Base-by-base conservation (phyloP, 1,140 invertebrate species). In the Frieseomelitta varia region DNA sequence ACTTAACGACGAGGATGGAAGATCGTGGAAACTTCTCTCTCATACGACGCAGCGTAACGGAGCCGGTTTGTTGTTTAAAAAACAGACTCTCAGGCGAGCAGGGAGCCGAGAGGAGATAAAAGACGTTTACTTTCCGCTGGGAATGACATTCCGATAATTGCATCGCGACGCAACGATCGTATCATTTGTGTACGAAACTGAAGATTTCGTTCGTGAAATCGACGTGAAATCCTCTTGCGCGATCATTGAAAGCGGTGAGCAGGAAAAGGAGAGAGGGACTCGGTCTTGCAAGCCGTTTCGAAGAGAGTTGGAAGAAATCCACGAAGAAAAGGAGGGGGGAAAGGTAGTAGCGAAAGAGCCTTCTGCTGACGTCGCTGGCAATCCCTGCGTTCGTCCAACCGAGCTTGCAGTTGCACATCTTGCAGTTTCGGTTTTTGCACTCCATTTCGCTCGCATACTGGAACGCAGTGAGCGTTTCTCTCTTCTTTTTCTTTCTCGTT, bases 391-490 rank as follows among this genome's bases (percentile, higher is more conserved):
- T 91, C 90, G 82, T 88, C 76, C 80, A 85, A 86, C 88, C 88
- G 83, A 90, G 68, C 82, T 87, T 83, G 83, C 88, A 89, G 86
- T 90, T 90, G 90, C 87, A 87, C 88, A 90, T 90, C 90, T 91
- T 91, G 90, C 90, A 91, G 90, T 91, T 90, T 91, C 79, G 84
- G 75, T 91, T 91, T 90, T 91, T 91, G 71, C 90, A 71, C 76
- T 56, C n/a, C 73, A 78, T 77, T 89, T 87, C 87, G 78, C 81
- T 84, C 87, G 79, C 81, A 89, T 84, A 84, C 87, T 24, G 73
- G 76, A 77, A 80, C 68, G 87, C 85, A 86, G 63, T 39, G n/a
- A 58, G 11, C 63, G n/a, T 82, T 30, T 27, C 56, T 63, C 58
- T 39, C 1, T n/a, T 39, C 79, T 69, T 78, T 84, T 67, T 74